Evolutionary conservation across 2,888 invertebrate species (phyloP), one percentile per base, ranked within the genome.

Genomic region (Nineta flava): DNA sequence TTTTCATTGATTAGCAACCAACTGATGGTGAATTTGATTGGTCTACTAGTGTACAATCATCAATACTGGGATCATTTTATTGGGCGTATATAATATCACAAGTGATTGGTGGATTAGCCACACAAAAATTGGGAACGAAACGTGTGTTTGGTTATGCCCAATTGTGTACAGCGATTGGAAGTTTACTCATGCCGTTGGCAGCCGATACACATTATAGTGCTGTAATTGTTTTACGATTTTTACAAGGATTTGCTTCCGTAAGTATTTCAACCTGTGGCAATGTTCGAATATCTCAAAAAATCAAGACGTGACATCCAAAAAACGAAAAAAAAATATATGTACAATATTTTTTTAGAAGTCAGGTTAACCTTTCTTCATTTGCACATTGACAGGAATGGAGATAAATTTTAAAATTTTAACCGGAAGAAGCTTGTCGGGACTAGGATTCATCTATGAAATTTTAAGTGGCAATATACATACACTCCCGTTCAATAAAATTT

Each of bases 71-170:
- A 46, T 80, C 81, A 2, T 83, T 82, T 62, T 83, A 81, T 63
- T 81, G 81, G 81, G 80, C 80, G 55, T 82, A 83, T 62, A 80
- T 82, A 51, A 64, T 82, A 12, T 80, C 81, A 1, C 82, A 82
- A 67, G 68, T 78, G 12, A 77, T 78, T 19, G 82, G 82, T 12
- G 82, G 82, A 21, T 68, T 80, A 54, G 75, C 82, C 21, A 81
- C 82, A 2, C 82, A 83, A 63, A 72, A 75, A 60, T 74, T 81
- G 58, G 82, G 82, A 49, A 81, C 82, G 13, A 83, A 82, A 62
- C 69, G 73, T 4, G 81, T 82, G 3, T 81, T 81, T 57, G 79
- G 82, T 12, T 79, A 77, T 58, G 81, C 82, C 2, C 82, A 83
- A 61, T 64, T 80, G 40, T 70, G 72, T 35, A 83, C 82, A n/a